Percentiles rank a stretch among this genome's conserved stretches.
phyloP scores from a whole-genome alignment of 2,113 vertebrate species.

The Mobula birostris region DNA sequence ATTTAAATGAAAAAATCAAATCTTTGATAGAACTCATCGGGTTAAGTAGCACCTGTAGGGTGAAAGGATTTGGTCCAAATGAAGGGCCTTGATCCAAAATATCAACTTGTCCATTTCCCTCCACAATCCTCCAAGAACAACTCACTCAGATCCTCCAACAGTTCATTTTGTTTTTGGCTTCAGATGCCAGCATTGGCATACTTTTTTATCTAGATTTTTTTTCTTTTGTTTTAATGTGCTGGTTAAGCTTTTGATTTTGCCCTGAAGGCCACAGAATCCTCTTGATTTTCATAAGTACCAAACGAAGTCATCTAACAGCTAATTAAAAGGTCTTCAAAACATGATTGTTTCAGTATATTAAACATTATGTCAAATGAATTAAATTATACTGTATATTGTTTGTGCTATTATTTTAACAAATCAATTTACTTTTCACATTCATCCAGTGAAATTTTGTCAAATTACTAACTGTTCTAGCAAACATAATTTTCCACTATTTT shows the following conservation, averaged over 20 bases:
- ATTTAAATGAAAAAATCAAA: too few species aligned
- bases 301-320: neutral
- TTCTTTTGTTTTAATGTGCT: neutral
- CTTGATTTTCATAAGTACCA: neutral
- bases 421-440: neutral
- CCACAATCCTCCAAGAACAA: too few species aligned
- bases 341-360: neutral
- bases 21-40: too few species aligned
- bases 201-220: too few species aligned
- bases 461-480: neutral
- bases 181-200: too few species aligned
- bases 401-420: neutral
- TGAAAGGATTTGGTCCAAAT: too few species aligned
- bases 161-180: too few species aligned
- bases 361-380: neutral
- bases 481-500: neutral
- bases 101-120: too few species aligned
- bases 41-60: too few species aligned
- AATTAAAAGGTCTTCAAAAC: neutral
- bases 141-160: too few species aligned
- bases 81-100: too few species aligned
- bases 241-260: neutral
- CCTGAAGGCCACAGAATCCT: neutral
- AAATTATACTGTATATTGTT: neutral
- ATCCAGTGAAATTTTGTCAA: neutral